A percentile compares a stretch with the other conserved stretches of the same genome.
phyloP scores from a whole-genome alignment of 2,113 vertebrate genomes.

The Uropsilus gracilis region DNA sequence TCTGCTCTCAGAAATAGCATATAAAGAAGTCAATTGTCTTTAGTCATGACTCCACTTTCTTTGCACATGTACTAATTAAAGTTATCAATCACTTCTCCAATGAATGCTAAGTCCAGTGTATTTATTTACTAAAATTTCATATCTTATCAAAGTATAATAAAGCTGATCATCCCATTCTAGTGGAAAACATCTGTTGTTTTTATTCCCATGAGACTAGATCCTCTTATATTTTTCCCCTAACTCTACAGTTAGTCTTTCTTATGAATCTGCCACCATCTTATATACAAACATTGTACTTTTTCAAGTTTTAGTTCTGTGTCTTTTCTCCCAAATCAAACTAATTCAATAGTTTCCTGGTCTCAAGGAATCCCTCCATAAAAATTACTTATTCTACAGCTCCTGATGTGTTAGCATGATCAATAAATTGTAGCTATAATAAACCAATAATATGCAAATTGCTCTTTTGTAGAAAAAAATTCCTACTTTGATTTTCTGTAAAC shows the following conservation, averaged over 20 bases:
- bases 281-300: neutral
- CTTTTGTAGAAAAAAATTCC: neutral
- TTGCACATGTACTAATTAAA: neutral
- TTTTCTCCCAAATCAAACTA: neutral
- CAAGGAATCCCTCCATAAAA: neutral
- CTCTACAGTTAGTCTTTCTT: neutral
- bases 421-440: constrained; percentile 24
- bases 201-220: neutral
- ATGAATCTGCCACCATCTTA: neutral
- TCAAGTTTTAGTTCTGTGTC: neutral
- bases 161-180: neutral
- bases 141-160: neutral
- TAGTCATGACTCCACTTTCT: neutral
- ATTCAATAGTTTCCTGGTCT: neutral
- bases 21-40: neutral
- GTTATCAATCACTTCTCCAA: neutral
- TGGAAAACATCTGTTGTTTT: neutral
- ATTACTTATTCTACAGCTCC: neutral
- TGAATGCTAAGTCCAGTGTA: neutral
- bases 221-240: neutral
- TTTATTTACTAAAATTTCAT: neutral
- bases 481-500: no score
- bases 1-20: neutral
- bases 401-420: neutral
- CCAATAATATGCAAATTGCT: neutral